Percentiles rank a stretch among this genome's conserved stretches.
Conservation (phyloP, 2,797 vertebrate species). For the Phrynocephalus vlangalii region DNA sequence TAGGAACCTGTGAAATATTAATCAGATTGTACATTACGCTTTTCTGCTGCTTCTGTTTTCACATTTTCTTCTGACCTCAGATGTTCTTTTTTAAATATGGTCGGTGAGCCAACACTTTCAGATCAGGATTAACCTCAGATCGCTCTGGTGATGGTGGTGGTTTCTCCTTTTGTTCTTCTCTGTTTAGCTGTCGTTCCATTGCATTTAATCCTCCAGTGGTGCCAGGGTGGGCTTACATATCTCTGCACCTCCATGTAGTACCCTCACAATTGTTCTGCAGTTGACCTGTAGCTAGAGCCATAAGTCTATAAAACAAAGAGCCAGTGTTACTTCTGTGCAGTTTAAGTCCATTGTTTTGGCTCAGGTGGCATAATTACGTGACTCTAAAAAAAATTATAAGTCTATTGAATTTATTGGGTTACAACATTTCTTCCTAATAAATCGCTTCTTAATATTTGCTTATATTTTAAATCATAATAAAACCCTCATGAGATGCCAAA, state of each 20-base stretch:
- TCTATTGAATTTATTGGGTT: not conserved
- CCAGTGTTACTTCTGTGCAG: not conserved
- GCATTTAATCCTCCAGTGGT: not conserved
- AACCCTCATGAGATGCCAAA: too few species aligned
- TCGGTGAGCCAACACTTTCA: too few species aligned
- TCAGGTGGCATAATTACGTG: not conserved
- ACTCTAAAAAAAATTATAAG: not conserved
- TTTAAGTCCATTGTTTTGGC: not conserved
- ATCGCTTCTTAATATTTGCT: not conserved
- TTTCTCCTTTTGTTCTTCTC: not conserved
- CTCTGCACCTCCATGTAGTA: not conserved
- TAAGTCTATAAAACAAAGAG: too few species aligned
- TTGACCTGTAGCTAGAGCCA: not conserved
- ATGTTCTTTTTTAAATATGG: not conserved
- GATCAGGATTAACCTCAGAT: too few species aligned
- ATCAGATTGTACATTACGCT: slow-evolving; percentile 55
- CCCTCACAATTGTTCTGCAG: not conserved
- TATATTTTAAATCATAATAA: too few species aligned
- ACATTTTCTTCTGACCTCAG: not conserved
- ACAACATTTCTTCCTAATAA: too few species aligned
- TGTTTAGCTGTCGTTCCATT: not conserved
- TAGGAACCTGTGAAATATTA: slow-evolving; percentile 67
- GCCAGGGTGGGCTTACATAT: not conserved
- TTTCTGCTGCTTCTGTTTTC: slow-evolving; percentile 51
- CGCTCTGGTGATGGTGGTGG: too few species aligned